Evolutionary conservation across 2,797 vertebrate genomes (phyloP).

Genomic region (Xenentodon cancila): DNA sequence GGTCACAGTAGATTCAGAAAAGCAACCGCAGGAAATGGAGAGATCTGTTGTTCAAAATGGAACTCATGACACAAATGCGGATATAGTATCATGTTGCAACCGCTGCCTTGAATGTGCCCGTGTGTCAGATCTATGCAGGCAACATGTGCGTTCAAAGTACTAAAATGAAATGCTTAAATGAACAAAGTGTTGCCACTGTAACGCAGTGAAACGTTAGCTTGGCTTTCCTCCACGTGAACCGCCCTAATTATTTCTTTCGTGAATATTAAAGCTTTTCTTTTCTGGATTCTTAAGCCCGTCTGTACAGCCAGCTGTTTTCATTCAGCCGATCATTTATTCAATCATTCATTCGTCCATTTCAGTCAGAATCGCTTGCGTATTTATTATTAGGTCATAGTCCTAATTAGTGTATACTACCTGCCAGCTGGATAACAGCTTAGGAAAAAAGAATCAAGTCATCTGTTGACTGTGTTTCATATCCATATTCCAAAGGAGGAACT

Average conservation of each 20-base stretch:
- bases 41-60: slow-evolving; percentile 39
- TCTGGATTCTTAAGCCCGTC: too few species aligned
- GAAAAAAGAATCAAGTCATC: background rate
- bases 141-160: slow-evolving; percentile 8
- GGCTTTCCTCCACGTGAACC: too few species aligned
- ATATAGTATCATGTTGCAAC: slow-evolving; percentile 61
- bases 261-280: too few species aligned
- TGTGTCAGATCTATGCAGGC: slow-evolving; percentile 33
- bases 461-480: slow-evolving; percentile 6
- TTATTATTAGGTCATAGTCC: too few species aligned
- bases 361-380: too few species aligned
- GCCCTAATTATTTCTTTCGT: too few species aligned
- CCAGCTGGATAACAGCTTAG: too few species aligned
- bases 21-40: slow-evolving; percentile 62
- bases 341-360: too few species aligned
- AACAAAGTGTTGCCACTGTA: background rate
- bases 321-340: too few species aligned
- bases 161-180: slow-evolving; percentile 7
- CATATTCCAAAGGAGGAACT: background rate
- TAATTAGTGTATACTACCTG: too few species aligned
- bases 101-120: slow-evolving; percentile 47
- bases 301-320: too few species aligned
- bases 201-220: background rate
- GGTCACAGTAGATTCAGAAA: slow-evolving; percentile 16
- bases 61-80: slow-evolving; percentile 62